Evolutionary conservation across 2,888 invertebrate genomes (phyloP).

Genomic region (Corythucha ciliata): DNA sequence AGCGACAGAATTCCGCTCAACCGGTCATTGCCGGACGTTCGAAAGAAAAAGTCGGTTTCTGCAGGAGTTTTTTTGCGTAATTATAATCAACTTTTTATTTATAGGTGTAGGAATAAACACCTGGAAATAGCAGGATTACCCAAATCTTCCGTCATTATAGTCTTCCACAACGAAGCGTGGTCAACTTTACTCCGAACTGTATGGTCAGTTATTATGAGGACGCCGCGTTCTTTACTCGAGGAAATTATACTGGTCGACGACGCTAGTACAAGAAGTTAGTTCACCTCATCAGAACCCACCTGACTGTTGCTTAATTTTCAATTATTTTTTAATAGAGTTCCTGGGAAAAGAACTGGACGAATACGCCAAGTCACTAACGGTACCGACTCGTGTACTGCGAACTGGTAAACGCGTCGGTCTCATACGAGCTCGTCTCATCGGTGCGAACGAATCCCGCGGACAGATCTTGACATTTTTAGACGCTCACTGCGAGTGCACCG

Average conservation of each 20-base stretch:
- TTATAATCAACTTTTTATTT: slow-evolving; percentile 33
- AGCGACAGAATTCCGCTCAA: slow-evolving; percentile 82
- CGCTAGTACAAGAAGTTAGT: slow-evolving; percentile 69
- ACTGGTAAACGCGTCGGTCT: slow-evolving; percentile 61
- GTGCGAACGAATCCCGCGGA: slow-evolving; percentile 61
- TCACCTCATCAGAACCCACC: neutral
- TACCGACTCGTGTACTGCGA: slow-evolving; percentile 56
- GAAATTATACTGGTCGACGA: slow-evolving; percentile 87
- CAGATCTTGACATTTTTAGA: slow-evolving; percentile 81
- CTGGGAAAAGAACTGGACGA: slow-evolving; percentile 55
- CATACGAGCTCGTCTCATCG: slow-evolving; percentile 71
- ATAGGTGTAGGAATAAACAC: slow-evolving; percentile 55
- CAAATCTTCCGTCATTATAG: slow-evolving; percentile 83
- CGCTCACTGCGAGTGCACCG: slow-evolving; percentile 86
- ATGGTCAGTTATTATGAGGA: slow-evolving; percentile 84
- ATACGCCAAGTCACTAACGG: slow-evolving; percentile 53
- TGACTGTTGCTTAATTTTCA: no score
- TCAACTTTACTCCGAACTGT: slow-evolving; percentile 90
- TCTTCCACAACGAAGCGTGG: slow-evolving; percentile 99
- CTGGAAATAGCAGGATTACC: slow-evolving; percentile 57
- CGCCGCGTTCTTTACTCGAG: slow-evolving; percentile 63
- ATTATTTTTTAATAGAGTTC: no score
- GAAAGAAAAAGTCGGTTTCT: slow-evolving; percentile 59
- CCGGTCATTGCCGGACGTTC: slow-evolving; percentile 71
- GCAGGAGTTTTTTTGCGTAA: neutral